Base-by-base conservation (phyloP, 2,797 vertebrate genomes). In the Phataginus tetradactyla region DNA sequence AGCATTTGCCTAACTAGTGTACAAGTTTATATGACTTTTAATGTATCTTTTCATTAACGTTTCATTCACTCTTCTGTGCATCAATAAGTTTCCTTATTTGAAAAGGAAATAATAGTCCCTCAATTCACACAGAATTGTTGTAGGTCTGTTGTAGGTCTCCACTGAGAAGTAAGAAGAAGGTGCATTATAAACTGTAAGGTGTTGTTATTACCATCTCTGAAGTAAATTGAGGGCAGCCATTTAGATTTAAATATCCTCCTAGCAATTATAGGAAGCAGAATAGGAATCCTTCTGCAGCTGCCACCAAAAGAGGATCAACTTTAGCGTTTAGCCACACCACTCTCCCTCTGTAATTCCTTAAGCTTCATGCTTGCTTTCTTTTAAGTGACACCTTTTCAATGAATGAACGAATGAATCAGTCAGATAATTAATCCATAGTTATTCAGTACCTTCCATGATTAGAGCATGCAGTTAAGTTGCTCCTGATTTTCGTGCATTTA, bases 401-500 rank as follows among this genome's bases (percentile, higher is more conserved):
- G 53, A 57, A 55, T 78, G 21, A 86, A 57, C 78, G 34, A 49
- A 51, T 93, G 63, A 89, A 11, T 94, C 37, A 80, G 21, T 49
- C 17, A 68, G 84, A 86, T 74, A 53, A 86, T 20, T 14, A 57
- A 84, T 61, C 25, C 23, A 59, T 34, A 51, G 39, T 32, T 79
- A 34, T 69, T 90, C 10, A 32, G 8, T 59, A 86, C 18, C 75
- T 80, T 25, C 66, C 18, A n/a, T 29, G 37, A 81, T 90, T 42
- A 74, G 39, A 18, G 32, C n/a, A 59, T 20, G 71, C 18, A 69
- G 27, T 42, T 86, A 75, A 81, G 32, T 53, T 51, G 32, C 55
- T 94, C 45, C 61, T 94, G 57, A 45, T 39, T 81, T 86, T 95
- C 61, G 21, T 78, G 55, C 32, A 68, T 92, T 95, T 95, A 68